Evolutionary conservation across 2,888 invertebrate species (phyloP), one percentile per base, ranked within the genome.

Genomic region (Dynastes hyllus): DNA sequence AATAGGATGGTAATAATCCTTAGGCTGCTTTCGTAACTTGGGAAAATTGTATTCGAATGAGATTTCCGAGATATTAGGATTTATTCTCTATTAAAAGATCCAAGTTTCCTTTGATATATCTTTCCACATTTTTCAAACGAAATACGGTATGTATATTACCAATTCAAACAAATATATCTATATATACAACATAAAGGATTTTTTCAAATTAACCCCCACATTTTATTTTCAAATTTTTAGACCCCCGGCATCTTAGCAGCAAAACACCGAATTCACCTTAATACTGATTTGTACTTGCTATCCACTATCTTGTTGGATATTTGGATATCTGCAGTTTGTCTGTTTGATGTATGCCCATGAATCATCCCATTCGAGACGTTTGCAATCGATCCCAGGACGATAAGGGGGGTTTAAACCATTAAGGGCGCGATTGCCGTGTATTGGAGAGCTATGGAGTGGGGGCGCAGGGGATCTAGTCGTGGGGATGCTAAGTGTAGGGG

Each of bases 311-410:
- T 16, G 11, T 13, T 53, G 9, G 53, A 13, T 45, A 53, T 53
- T 53, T n/a, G n/a, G 53, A 66, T 40, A 66, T 66, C 63, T 78
- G 45, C 55, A 13, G 27, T 78, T 55, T 70, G 70, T 37, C 65
- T 27, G 58, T 73, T 78, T 63, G 55, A 61, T 77, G 50, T 50
- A 22, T 45, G 4, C 16, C 16, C 76, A 63, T 63, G 65, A 66
- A 66, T 65, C 65, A 76, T 76, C 76, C 79, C 55, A 53, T 16
- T 4, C n/a, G n/a, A 53, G 53, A 53, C 53, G 13, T 53, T 16
- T 5, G 11, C 16, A 53, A 53, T 53, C 53, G 53, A 53, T 53
- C 53, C n/a, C 53, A n/a, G n/a, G 53, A 16, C 16, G 16, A 53
- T n/a, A 16, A 16, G 53, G n/a, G 8, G 16, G n/a, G n/a, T n/a